Evolutionary conservation across 1,140 invertebrate species (phyloP), one percentile per base, ranked within the genome.

Genomic region (Chironomus tepperi): DNA sequence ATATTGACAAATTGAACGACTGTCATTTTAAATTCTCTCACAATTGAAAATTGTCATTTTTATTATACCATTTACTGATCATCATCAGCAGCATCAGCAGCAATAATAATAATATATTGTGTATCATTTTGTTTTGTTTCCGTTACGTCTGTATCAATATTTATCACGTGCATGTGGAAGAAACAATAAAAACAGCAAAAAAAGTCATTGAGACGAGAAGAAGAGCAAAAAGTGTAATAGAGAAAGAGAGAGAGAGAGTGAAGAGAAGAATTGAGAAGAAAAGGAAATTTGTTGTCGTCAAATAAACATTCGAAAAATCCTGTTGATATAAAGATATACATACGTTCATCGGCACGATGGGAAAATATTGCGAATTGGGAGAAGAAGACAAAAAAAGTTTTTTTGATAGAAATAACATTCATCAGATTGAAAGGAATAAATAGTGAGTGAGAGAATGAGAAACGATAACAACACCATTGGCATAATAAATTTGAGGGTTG

Each of bases 21-120:
- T 34, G n/a, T 57, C 47, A 57, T 57, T n/a, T n/a, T 57, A 0
- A 15, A 57, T 57, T 57, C 15, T 12, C 8, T 15, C n/a, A n/a
- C n/a, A 57, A 57, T 57, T 57, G 47, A 57, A 57, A 57, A 57
- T 57, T 57, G 47, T 57, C 47, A 57, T 57, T 57, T 57, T 57
- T 57, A 57, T 57, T 57, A n/a, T 57, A 15, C 24, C 24, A 34
- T 34, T 34, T 34, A 34, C 24, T 34, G 24, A 34, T 34, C 2
- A 34, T 34, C 24, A 34, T 34, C 24, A 34, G 1, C 24, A 34
- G 24, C 24, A 34, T 34, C 24, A 34, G 24, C 24, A 34, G 24
- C 24, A 34, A 34, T 34, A 34, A 34, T 34, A 34, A 34, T 34
- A 34, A 34, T 34, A 34, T 34, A 34, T 34, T 34, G 24, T 34